Evolutionary conservation across 2,888 invertebrate genomes (phyloP), one percentile per base, ranked within the genome.

Genomic region (Pterobdella sp.): DNA sequence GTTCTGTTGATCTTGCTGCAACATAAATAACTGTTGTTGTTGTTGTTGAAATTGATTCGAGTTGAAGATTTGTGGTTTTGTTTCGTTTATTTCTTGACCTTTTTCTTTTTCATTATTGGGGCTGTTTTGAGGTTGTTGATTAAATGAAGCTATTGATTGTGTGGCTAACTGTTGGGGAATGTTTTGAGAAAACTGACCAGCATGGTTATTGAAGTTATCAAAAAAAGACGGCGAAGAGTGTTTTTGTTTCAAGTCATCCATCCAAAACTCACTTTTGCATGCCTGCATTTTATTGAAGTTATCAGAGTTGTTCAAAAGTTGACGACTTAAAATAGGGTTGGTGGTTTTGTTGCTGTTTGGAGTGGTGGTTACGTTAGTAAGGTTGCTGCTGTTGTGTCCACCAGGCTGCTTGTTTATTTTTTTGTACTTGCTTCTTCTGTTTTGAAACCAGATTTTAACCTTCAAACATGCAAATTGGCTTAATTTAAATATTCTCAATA

Each of bases 361-460:
- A 63, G n/a, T 52, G 32, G 4, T 36, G 1, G 29, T 2, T 35
- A 36, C 34, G 65, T 65, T 65, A 32, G 7, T 63, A 26, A n/a
- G 35, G 68, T 68, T 68, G 68, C n/a, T 37, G 31, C 22, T 49
- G 63, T 60, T 71, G 60, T 60, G 31, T n/a, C 29, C 34, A 36
- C 71, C 71, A 3, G 71, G 71, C 56, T 71, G 71, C 22, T 71
- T 71, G 71, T 71, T 71, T 22, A 71, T 71, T 31, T 69, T 71
- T 63, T 71, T 71, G 71, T 49, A 71, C 60, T 71, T 71, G 63
- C 71, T 71, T 32, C 71, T 60, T n/a, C 71, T 52, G 36, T 71
- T 71, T 60, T 71, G 71, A 56, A 71, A 71, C 71, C 71, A 71
- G 14, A 71, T 71, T 36, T 71, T 71, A 22, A 71, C 71, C 71